phyloP scores from a whole-genome alignment of 2,113 vertebrate genomes.

The Chaetodon trifascialis region DNA sequence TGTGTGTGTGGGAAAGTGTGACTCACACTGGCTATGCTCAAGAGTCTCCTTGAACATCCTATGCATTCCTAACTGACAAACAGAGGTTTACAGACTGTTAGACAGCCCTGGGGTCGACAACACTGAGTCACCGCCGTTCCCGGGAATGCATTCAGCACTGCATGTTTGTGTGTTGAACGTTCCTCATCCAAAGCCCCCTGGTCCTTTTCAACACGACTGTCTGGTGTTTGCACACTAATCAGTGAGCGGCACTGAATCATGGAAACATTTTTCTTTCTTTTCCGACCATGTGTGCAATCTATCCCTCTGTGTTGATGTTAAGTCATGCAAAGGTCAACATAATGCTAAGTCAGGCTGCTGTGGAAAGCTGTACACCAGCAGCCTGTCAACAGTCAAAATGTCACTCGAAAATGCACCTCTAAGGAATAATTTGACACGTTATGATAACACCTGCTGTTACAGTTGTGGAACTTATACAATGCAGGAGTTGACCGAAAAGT shows the following conservation, averaged over 20 bases:
- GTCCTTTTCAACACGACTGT: background rate
- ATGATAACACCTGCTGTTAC: too few species aligned
- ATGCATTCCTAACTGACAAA: background rate
- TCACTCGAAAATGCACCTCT: background rate
- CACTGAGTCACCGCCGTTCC: constrained; percentile 40
- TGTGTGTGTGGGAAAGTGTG: constrained; percentile 24
- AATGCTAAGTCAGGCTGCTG: constrained; percentile 20
- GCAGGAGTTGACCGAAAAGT: too few species aligned
- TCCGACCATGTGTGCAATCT: background rate
- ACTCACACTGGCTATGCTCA: constrained; percentile 19
- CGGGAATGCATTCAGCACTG: background rate
- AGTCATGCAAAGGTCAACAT: background rate
- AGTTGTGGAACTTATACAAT: too few species aligned
- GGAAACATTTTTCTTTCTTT: background rate
- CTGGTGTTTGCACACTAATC: background rate
- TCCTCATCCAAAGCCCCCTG: constrained; percentile 7
- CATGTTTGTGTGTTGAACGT: background rate
- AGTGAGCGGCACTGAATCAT: background rate
- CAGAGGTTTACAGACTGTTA: constrained; percentile 18
- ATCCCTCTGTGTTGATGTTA: background rate
- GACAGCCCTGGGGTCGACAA: constrained; percentile 1
- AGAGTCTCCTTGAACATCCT: background rate
- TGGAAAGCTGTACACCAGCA: background rate
- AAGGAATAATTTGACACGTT: too few species aligned
- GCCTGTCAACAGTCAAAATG: background rate